Evolutionary conservation across 2,888 invertebrate genomes (phyloP).

Genomic region (Tetropium fuscum): DNA sequence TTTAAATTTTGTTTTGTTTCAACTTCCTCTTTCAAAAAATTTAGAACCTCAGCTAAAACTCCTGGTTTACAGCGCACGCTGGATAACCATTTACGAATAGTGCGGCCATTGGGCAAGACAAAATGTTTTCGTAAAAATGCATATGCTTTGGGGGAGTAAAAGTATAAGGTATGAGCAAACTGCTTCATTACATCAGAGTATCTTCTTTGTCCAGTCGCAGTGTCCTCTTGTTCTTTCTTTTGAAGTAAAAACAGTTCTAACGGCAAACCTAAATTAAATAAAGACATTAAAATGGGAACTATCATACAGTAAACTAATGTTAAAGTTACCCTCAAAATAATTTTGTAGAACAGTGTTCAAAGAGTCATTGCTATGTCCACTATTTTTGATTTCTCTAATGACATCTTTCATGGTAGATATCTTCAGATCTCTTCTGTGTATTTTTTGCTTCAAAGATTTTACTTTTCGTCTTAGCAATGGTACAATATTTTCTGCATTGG

Average conservation of each 20-base stretch:
- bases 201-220: neutral
- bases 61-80: slow-evolving; percentile 43
- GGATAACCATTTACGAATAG: slow-evolving; percentile 42
- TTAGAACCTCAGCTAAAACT: slow-evolving; percentile 36
- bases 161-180: too few relatives aligned
- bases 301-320: too few relatives aligned
- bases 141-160: too few relatives aligned
- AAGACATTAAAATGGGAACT: slow-evolving; percentile 14
- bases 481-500: slow-evolving; percentile 25
- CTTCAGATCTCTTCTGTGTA: slow-evolving; percentile 22
- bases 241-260: slow-evolving; percentile 34
- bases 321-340: too few relatives aligned
- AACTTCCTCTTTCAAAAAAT: slow-evolving; percentile 39
- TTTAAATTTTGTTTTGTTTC: slow-evolving; percentile 26
- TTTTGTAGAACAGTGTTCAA: slow-evolving; percentile 32
- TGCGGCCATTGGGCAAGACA: slow-evolving; percentile 41
- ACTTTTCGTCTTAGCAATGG: slow-evolving; percentile 41
- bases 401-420: slow-evolving; percentile 34
- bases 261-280: slow-evolving; percentile 34
- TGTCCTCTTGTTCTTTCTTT: slow-evolving; percentile 13
- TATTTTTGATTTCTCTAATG: slow-evolving; percentile 26
- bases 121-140: too few relatives aligned
- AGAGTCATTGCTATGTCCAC: slow-evolving; percentile 32
- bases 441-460: slow-evolving; percentile 28
- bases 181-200: neutral